A percentile compares a stretch with the other conserved stretches of the same genome.
Conservation (phyloP, 2,113 vertebrate genomes). For the Nyctibius bracteatus region DNA sequence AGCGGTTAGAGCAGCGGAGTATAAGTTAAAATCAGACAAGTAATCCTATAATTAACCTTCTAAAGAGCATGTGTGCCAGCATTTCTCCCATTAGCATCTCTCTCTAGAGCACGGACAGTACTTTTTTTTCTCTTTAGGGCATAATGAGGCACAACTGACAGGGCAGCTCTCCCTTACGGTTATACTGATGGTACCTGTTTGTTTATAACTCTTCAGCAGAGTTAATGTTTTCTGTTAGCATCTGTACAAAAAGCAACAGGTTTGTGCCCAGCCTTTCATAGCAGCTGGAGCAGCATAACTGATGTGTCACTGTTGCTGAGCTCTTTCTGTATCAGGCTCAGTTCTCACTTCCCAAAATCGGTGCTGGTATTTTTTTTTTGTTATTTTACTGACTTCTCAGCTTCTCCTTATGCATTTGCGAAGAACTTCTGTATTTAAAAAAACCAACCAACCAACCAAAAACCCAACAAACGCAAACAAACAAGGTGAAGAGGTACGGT, state of each 20-base stretch:
- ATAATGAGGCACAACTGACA: background rate
- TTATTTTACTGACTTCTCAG: background rate
- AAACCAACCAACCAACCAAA: too few relatives aligned
- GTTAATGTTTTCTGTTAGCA: background rate
- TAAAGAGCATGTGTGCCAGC: background rate
- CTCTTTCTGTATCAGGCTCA: background rate
- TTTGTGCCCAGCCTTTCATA: background rate
- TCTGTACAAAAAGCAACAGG: background rate
- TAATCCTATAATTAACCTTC: background rate
- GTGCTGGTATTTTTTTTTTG: background rate
- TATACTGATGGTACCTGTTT: too few relatives aligned
- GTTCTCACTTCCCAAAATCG: background rate
- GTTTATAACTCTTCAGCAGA: background rate
- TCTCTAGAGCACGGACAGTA: rapidly evolving
- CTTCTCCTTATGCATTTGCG: background rate
- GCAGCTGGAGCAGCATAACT: background rate
- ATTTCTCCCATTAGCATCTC: background rate
- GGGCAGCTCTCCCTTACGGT: rapidly evolving
- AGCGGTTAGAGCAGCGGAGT: background rate
- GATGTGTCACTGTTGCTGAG: rapidly evolving
- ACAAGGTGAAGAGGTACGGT: too few relatives aligned
- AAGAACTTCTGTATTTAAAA: background rate
- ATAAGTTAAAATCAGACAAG: background rate
- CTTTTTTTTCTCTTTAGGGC: background rate
- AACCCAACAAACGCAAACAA: too few relatives aligned